phyloP scores from a whole-genome alignment of 1,140 invertebrate genomes.

The Macrobrachium nipponense region DNA sequence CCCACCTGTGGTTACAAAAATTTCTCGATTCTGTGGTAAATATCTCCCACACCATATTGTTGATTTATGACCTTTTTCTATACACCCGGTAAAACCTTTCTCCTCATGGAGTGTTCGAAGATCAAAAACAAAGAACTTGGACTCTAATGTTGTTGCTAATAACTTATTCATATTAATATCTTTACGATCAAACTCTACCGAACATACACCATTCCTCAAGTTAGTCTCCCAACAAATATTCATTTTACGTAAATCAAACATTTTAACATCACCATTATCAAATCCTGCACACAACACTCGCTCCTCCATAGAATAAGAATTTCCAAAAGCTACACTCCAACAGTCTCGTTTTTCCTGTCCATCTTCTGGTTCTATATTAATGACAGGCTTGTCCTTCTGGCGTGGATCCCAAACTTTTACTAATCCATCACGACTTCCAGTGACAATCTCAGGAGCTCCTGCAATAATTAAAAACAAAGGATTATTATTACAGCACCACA shows the following conservation, averaged over 20 bases:
- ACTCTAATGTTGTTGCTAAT: constrained; percentile 91
- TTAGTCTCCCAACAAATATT: constrained; percentile 90
- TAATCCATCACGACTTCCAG: constrained; percentile 90
- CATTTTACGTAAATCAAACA: constrained; percentile 93
- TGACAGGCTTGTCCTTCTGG: constrained; percentile 85
- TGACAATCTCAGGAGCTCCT: constrained; percentile 94
- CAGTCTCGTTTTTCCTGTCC: constrained; percentile 78
- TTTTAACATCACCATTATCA: constrained; percentile 96
- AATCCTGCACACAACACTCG: constrained; percentile 90
- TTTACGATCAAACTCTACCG: constrained; percentile 91
- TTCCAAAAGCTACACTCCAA: constrained; percentile 88
- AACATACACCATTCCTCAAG: constrained; percentile 93
- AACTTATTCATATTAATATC: constrained; percentile 97
- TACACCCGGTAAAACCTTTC: constrained; percentile 85
- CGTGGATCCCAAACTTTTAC: constrained; percentile 97
- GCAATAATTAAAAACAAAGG: not conserved
- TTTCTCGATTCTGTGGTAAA: constrained; percentile 92
- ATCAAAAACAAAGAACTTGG: constrained; percentile 91
- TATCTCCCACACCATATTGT: constrained; percentile 89
- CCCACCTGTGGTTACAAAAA: constrained; percentile 93
- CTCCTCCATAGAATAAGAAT: constrained; percentile 88
- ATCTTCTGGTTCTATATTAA: constrained; percentile 81
- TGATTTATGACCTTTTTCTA: constrained; percentile 84
- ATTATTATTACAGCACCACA: not conserved
- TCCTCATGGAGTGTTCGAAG: constrained; percentile 87